Conservation (phyloP, 2,797 vertebrate genomes). For the Glyptemys insculpta region DNA sequence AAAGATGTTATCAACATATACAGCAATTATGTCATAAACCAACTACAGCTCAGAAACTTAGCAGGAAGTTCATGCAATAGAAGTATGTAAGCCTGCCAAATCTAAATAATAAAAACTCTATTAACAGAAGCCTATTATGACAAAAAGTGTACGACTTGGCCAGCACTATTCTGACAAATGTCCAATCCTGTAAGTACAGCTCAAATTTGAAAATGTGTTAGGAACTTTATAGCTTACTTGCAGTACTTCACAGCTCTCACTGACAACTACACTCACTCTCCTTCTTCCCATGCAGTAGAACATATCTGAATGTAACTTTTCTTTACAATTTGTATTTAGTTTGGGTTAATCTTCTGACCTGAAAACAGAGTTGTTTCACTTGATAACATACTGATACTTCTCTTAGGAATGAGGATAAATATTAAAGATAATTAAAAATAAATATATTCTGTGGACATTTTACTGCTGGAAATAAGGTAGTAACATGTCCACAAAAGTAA, state of each 20-base stretch:
- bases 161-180: not conserved
- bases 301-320: fast-evolving
- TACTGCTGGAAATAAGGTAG: slow-evolving; percentile 45
- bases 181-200: slow-evolving; percentile 18
- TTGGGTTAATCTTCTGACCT: slow-evolving; percentile 7
- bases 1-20: slow-evolving; percentile 82
- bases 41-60: slow-evolving; percentile 78
- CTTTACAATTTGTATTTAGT: not conserved
- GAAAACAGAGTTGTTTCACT: slow-evolving; percentile 15
- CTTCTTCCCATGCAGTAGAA: fast-evolving
- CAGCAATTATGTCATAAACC: slow-evolving; percentile 81
- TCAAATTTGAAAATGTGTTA: not conserved
- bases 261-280: not conserved
- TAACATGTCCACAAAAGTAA: slow-evolving; percentile 61
- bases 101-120: slow-evolving; percentile 68
- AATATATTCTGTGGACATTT: no score
- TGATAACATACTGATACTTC: not conserved
- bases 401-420: not conserved
- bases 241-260: not conserved
- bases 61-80: slow-evolving; percentile 79
- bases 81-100: slow-evolving; percentile 70
- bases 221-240: not conserved
- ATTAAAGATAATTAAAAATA: not conserved
- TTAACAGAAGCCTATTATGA: slow-evolving; percentile 46
- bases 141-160: slow-evolving; percentile 40